Evolutionary conservation across 2,888 invertebrate genomes (phyloP).

Genomic region (Strigamia transsilvanica): DNA sequence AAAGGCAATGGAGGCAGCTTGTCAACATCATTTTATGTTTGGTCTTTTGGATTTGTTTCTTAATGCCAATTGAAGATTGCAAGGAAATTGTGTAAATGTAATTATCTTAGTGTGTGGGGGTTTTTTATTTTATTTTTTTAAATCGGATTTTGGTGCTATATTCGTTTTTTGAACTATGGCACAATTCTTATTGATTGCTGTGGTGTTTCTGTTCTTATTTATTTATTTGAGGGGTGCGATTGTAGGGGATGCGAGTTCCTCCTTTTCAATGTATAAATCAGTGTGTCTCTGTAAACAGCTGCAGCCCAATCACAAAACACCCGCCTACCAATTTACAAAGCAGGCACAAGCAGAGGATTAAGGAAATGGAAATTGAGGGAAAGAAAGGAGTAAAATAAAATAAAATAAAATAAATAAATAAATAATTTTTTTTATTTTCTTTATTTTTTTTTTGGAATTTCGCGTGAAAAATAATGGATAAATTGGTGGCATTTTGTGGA

Average conservation of each 20-base stretch:
- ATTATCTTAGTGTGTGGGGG: background rate
- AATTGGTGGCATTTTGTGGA: background rate
- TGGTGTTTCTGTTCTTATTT: background rate
- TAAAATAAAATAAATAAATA: background rate
- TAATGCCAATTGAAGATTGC: constrained; percentile 31
- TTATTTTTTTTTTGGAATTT: background rate
- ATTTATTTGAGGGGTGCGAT: background rate
- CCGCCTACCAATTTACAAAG: background rate
- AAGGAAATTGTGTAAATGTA: background rate
- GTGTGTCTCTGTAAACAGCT: constrained; percentile 27
- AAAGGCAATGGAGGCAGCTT: background rate
- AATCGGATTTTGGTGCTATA: background rate
- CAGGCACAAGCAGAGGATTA: background rate
- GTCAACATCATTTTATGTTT: constrained; percentile 23
- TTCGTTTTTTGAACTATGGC: background rate
- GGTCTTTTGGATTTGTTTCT: background rate
- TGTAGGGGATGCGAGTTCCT: constrained; percentile 1
- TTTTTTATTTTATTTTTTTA: background rate
- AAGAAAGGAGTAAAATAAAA: background rate
- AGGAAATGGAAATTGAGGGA: background rate
- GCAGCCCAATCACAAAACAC: constrained; percentile 18
- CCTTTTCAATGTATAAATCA: constrained; percentile 14
- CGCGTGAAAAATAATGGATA: background rate
- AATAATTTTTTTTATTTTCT: too few relatives aligned
- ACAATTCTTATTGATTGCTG: background rate